Percentiles rank a stretch among this genome's conserved stretches.
Evolutionary conservation across 30 jellyfish, hydroid and myxozoan species (phyloP).

Genomic region (Phacellophora camtschatica): DNA sequence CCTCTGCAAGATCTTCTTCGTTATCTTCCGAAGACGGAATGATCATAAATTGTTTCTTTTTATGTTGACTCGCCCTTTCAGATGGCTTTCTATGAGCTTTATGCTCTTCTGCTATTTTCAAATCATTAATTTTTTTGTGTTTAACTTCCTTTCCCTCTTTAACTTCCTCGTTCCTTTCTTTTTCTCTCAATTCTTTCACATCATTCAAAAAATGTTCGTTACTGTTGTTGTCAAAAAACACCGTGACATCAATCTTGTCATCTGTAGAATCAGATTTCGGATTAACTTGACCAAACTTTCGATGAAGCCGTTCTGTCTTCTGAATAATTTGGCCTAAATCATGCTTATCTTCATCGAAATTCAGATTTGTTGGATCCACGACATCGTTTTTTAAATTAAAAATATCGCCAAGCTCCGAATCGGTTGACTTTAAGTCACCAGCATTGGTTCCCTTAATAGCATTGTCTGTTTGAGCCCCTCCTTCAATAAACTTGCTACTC

Average conservation of each 20-base stretch:
- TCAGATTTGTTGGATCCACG: not conserved
- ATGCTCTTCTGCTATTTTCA: not conserved
- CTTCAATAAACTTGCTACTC: not conserved
- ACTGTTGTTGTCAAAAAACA: conserved; percentile 58
- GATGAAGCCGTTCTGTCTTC: not conserved
- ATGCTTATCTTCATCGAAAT: not conserved
- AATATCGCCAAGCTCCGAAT: not conserved
- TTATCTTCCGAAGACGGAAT: conserved; percentile 7
- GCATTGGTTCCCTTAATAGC: not conserved
- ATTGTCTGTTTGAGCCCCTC: not conserved
- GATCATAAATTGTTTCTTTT: not conserved
- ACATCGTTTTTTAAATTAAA: not conserved
- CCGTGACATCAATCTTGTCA: conserved; percentile 64
- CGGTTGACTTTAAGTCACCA: not conserved
- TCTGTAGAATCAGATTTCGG: conserved; percentile 7
- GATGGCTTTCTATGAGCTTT: not conserved
- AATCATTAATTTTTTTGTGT: not conserved
- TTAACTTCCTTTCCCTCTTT: not conserved
- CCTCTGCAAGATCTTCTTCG: conserved; percentile 32
- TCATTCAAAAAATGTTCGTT: conserved; percentile 15
- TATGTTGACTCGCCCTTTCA: not conserved
- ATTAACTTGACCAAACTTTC: not conserved
- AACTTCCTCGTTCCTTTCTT: not conserved
- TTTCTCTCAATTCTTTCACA: conserved; percentile 9
- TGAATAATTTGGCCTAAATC: not conserved